Percentiles rank a stretch among this genome's conserved stretches.
These are phyloP conservation scores for Netelia inedita DNA, from an alignment of 2,888 invertebrate species.

Conservation along the genomic window DNA sequence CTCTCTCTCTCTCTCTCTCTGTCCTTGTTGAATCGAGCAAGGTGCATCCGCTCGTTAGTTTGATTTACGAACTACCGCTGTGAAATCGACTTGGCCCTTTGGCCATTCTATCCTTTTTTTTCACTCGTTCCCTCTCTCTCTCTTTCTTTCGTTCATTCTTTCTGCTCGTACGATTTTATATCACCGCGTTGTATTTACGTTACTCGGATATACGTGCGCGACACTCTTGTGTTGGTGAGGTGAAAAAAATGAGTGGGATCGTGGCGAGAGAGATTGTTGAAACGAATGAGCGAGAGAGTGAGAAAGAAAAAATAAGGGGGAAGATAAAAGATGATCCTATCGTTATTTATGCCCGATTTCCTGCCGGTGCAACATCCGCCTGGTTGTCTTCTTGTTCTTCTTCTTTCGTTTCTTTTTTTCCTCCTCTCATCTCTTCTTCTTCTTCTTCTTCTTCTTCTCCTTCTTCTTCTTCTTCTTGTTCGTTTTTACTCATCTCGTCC, in stretches of 20 bases:
- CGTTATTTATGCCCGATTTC: slow-evolving; percentile 72
- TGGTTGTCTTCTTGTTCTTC: slow-evolving; percentile 51
- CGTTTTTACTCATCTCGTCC: slow-evolving; percentile 5
- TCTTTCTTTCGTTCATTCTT: background rate
- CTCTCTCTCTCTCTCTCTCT: slow-evolving; percentile 19
- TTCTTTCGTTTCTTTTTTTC: slow-evolving; percentile 36
- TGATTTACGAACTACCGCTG: slow-evolving; percentile 69
- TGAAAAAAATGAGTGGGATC: slow-evolving; percentile 4
- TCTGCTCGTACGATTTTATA: slow-evolving; percentile 13
- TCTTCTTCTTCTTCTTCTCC: slow-evolving; percentile 14
- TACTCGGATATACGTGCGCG: background rate
- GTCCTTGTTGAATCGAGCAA: slow-evolving; percentile 62
- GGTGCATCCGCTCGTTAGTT: slow-evolving; percentile 71
- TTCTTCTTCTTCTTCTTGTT: slow-evolving; percentile 9
- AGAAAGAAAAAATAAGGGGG: slow-evolving; percentile 29
- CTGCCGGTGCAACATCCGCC: slow-evolving; percentile 68
- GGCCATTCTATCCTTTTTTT: slow-evolving; percentile 13
- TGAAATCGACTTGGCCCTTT: slow-evolving; percentile 49
- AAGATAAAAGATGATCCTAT: slow-evolving; percentile 66
- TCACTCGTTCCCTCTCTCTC: background rate
- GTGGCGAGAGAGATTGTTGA: background rate
- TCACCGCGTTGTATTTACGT: slow-evolving; percentile 2
- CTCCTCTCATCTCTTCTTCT: background rate
- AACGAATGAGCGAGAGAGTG: slow-evolving; percentile 15
- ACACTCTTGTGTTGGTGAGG: background rate